These are phyloP conservation scores for Micromussa lordhowensis DNA, from an alignment of 92 coral and sea anemone genomes.

Conservation along the genomic window DNA sequence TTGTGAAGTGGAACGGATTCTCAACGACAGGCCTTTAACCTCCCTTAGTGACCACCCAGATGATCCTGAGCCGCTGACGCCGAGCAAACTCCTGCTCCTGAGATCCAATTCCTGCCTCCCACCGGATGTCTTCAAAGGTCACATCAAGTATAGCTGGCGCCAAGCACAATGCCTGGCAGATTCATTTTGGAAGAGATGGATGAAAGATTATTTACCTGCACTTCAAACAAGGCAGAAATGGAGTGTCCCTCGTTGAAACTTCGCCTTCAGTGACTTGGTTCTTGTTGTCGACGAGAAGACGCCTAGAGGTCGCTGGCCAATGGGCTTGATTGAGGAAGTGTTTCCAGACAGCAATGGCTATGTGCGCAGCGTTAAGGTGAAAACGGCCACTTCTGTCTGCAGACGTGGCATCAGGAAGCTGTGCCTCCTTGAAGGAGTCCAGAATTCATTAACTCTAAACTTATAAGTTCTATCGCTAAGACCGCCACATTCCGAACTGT, in stretches of 20 bases:
- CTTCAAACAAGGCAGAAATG: neutral
- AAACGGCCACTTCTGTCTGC: conserved; percentile 37
- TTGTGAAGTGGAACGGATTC: conserved; percentile 57
- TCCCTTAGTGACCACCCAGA: conserved; percentile 24
- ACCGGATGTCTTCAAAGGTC: conserved; percentile 20
- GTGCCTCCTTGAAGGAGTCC: conserved; percentile 6
- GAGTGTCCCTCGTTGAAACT: neutral
- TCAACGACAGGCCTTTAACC: conserved; percentile 55
- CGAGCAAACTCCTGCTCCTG: conserved; percentile 32
- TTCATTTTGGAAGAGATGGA: conserved; percentile 56
- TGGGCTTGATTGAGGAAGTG: conserved; percentile 39
- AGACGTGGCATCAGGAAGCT: conserved; percentile 52
- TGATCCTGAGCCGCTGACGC: conserved; percentile 53
- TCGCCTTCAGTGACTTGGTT: conserved; percentile 7
- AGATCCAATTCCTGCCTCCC: conserved; percentile 32
- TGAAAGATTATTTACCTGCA: conserved; percentile 19
- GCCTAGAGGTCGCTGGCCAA: conserved; percentile 44
- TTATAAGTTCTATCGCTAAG: neutral
- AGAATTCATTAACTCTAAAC: neutral
- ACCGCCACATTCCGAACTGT: too few species aligned
- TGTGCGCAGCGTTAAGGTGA: conserved; percentile 34
- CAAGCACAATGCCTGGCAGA: conserved; percentile 51
- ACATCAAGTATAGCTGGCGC: conserved; percentile 39
- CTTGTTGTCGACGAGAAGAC: conserved; percentile 41
- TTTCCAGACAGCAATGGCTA: conserved; percentile 42